Conservation (phyloP, 1,140 invertebrate genomes). For the Drosophila arizonae region DNA sequence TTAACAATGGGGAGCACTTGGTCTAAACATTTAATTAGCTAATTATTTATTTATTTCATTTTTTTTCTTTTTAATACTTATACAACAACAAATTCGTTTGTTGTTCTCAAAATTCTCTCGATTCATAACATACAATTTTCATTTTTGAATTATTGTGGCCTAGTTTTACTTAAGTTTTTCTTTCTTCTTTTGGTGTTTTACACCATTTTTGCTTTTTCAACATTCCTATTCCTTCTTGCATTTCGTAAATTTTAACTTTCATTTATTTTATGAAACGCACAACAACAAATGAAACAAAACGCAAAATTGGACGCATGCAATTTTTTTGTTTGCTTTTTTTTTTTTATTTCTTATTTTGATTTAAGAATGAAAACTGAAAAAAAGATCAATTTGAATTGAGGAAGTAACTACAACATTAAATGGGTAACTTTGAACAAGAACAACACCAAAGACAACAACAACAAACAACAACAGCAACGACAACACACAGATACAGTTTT, state of each 20-base stretch:
- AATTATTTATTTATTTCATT: slow-evolving; percentile 30
- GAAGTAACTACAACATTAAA: slow-evolving; percentile 42
- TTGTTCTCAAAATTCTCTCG: slow-evolving; percentile 31
- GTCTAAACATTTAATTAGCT: slow-evolving; percentile 78
- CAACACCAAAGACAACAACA: slow-evolving; percentile 18
- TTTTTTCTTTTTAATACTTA: slow-evolving; percentile 48
- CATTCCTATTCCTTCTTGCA: slow-evolving; percentile 48
- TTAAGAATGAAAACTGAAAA: slow-evolving; percentile 24
- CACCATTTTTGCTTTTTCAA: slow-evolving; percentile 73
- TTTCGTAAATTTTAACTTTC: slow-evolving; percentile 36
- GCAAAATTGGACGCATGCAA: slow-evolving; percentile 21
- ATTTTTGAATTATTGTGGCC: slow-evolving; percentile 29
- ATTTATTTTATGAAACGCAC: slow-evolving; percentile 48
- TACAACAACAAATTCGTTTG: slow-evolving; percentile 74
- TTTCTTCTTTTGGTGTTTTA: slow-evolving; percentile 63
- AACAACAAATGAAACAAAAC: slow-evolving; percentile 53
- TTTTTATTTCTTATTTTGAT: not conserved
- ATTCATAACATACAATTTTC: slow-evolving; percentile 35
- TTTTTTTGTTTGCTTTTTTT: not conserved
- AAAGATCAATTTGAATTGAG: slow-evolving; percentile 1
- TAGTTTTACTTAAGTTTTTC: slow-evolving; percentile 23
- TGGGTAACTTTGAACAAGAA: slow-evolving; percentile 26
- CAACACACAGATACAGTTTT: slow-evolving; percentile 68
- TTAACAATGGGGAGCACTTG: slow-evolving; percentile 55
- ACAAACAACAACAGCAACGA: slow-evolving; percentile 53